Evolutionary conservation across 2,797 vertebrate genomes (phyloP).

Genomic region (Fundulus diaphanus): DNA sequence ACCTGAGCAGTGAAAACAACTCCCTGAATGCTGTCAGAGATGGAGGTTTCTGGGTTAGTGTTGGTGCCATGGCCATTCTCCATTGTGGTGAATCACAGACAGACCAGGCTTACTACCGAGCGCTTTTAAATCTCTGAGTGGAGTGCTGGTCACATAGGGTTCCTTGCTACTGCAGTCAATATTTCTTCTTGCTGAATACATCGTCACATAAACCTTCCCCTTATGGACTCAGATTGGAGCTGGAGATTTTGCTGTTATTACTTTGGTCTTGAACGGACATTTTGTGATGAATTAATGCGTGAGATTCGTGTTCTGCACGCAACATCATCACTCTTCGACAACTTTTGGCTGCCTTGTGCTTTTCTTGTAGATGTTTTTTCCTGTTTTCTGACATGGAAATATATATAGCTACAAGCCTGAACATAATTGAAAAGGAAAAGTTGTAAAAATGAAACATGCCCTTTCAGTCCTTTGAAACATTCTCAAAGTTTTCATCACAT

Average conservation of each 20-base stretch:
- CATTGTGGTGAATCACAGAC: neutral
- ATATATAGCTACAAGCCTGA: neutral
- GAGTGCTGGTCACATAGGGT: neutral
- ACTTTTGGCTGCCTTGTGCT: neutral
- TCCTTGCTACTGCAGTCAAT: neutral
- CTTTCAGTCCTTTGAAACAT: conserved; percentile 16
- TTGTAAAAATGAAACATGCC: neutral
- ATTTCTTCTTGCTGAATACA: neutral
- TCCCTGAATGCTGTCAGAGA: too few species aligned
- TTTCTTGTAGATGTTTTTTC: neutral
- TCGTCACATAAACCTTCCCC: neutral
- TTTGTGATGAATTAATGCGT: neutral
- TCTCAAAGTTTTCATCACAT: conserved; percentile 3
- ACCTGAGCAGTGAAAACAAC: too few species aligned
- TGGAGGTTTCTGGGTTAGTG: too few species aligned
- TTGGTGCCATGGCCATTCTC: too few species aligned
- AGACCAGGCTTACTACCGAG: neutral
- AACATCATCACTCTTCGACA: neutral
- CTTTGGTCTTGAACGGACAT: neutral
- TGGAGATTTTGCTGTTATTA: neutral
- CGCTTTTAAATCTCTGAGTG: neutral
- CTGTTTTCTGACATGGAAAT: neutral
- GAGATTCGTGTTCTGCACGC: neutral
- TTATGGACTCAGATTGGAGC: neutral
- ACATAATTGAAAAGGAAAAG: neutral